phyloP scores from a whole-genome alignment of 1,140 invertebrate genomes.

The Drosophila quadrilineata region DNA sequence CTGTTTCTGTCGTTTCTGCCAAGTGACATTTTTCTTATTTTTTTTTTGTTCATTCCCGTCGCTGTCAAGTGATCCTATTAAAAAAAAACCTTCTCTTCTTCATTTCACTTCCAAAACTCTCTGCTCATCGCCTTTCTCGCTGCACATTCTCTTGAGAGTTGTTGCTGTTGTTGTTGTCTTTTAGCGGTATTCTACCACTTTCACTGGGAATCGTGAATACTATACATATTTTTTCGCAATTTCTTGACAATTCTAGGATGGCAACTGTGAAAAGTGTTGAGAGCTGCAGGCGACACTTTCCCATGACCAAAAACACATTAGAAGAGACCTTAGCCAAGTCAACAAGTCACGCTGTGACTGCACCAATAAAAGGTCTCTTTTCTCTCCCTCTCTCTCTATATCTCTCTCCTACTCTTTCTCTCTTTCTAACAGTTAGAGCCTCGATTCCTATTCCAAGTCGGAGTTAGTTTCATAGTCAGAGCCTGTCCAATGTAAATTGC shows the following conservation, averaged over 20 bases:
- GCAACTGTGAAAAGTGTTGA: slow-evolving; percentile 16
- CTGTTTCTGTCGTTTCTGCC: too few species aligned
- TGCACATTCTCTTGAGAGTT: background rate
- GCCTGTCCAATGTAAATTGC: slow-evolving; percentile 15
- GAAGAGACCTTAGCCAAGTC: slow-evolving; percentile 37
- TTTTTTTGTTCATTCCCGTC: too few species aligned
- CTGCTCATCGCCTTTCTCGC: background rate
- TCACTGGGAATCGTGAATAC: slow-evolving; percentile 23
- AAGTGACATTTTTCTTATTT: background rate
- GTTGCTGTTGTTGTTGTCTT: background rate
- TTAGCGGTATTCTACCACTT: slow-evolving; percentile 1
- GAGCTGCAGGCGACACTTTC: slow-evolving; percentile 47
- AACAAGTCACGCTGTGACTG: slow-evolving; percentile 65
- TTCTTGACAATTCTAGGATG: slow-evolving; percentile 35
- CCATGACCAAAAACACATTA: slow-evolving; percentile 71
- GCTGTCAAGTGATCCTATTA: too few species aligned
- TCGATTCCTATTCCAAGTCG: too few species aligned
- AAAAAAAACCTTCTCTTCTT: background rate
- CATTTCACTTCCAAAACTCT: background rate
- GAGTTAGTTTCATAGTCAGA: slow-evolving; percentile 22
- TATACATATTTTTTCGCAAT: slow-evolving; percentile 21
- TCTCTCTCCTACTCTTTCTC: too few species aligned
- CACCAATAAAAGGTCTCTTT: slow-evolving; percentile 60
- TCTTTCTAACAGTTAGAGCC: too few species aligned
- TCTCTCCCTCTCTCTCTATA: too few species aligned